These are phyloP conservation scores for Python bivittatus DNA, from an alignment of 2,113 vertebrate species.

Conservation along the genomic window DNA sequence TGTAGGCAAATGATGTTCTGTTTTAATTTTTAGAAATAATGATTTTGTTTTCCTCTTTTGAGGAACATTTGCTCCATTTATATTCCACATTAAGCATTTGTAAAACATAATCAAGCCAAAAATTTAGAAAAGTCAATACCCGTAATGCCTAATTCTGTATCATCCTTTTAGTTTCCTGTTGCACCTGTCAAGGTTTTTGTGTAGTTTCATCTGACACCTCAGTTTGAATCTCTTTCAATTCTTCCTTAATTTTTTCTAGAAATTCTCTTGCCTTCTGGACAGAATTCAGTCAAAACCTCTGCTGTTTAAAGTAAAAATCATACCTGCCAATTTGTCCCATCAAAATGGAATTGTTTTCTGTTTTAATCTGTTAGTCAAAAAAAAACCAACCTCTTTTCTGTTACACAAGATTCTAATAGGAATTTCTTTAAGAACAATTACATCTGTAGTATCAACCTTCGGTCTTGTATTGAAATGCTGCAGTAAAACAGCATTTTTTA, in stretches of 20 bases:
- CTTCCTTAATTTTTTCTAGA: neutral
- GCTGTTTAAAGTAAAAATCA: neutral
- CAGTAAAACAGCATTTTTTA: neutral
- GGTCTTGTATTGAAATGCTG: neutral
- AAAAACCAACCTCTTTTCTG: neutral
- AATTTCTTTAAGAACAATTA: neutral
- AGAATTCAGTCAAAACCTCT: too few relatives aligned
- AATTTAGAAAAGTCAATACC: neutral
- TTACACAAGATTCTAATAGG: neutral
- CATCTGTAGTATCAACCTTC: neutral
- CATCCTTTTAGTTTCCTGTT: neutral
- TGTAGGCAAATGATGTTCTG: too few relatives aligned
- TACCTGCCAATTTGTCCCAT: neutral
- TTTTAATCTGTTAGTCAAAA: neutral
- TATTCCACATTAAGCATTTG: neutral
- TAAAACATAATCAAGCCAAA: neutral
- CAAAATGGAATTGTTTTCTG: neutral
- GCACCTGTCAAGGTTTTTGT: neutral
- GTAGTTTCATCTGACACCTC: neutral
- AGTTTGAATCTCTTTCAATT: neutral
- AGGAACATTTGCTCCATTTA: neutral
- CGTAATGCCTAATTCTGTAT: neutral
- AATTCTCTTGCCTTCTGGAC: neutral
- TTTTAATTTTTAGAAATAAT: neutral
- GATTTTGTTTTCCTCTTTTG: neutral